phyloP scores from a whole-genome alignment of 2,113 vertebrate genomes.

The Myotis davidii region DNA sequence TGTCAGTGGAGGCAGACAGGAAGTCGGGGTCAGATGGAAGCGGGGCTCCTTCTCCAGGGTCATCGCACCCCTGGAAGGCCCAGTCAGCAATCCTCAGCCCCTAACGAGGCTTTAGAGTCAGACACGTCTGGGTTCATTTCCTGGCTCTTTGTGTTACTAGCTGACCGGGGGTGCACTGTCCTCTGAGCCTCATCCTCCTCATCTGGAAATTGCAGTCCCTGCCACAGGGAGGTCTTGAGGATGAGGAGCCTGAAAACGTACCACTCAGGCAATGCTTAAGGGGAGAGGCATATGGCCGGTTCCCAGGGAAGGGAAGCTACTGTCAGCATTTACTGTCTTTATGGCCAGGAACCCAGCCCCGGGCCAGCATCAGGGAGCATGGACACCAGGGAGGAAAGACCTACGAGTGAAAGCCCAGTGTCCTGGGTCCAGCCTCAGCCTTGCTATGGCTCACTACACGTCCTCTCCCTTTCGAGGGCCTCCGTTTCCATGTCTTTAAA shows the following conservation, averaged over 20 bases:
- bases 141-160: neutral
- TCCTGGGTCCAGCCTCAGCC: neutral
- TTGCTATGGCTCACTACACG: neutral
- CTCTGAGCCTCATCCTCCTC: neutral
- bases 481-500: neutral
- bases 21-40: neutral
- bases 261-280: neutral
- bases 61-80: neutral
- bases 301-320: neutral
- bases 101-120: too few species aligned
- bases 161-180: neutral
- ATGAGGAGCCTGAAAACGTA: fast-evolving
- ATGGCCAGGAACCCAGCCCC: neutral
- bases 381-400: neutral
- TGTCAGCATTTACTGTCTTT: neutral
- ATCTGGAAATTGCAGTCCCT: neutral
- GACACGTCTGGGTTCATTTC: neutral
- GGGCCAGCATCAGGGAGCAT: neutral
- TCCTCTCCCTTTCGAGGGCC: neutral
- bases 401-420: neutral
- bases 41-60: neutral
- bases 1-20: neutral
- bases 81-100: neutral
- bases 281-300: neutral
- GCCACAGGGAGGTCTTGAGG: neutral